These are phyloP conservation scores for Halictus rubicundus DNA, from an alignment of 1,140 invertebrate species.

Conservation along the genomic window DNA sequence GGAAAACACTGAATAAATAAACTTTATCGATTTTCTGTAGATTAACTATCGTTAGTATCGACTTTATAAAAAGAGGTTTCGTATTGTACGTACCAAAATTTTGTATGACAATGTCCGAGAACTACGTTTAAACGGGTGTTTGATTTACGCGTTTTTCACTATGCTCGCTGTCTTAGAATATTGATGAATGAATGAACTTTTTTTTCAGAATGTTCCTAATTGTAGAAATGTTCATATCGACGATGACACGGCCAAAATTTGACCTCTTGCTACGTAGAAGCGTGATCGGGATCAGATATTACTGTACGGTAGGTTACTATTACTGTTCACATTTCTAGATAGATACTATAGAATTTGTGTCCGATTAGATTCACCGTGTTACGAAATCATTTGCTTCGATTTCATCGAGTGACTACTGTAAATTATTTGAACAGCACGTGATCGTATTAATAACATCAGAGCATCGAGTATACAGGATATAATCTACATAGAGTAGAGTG, in stretches of 20 bases:
- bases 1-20: not conserved
- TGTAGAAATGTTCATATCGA: not conserved
- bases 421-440: not conserved
- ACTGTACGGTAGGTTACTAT: conserved; percentile 19
- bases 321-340: not conserved
- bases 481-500: no score
- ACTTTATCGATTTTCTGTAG: not conserved
- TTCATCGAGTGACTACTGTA: not conserved
- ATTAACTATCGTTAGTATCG: not conserved
- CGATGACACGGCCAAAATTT: conserved; percentile 27
- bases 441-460: not conserved
- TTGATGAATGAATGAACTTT: conserved; percentile 20
- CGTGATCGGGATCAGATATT: conserved; percentile 5
- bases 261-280: conserved; percentile 13
- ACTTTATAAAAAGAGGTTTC: not conserved
- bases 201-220: conserved; percentile 11
- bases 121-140: not conserved
- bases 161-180: not conserved
- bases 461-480: not conserved
- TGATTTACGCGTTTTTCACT: not conserved
- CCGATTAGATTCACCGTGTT: no score
- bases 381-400: not conserved
- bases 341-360: not conserved
- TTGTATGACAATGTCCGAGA: not conserved
- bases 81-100: not conserved